A percentile compares a stretch with the other conserved stretches of the same genome.
These are phyloP conservation scores for Phenganax marumi DNA, from an alignment of 92 coral and sea anemone genomes.

Conservation along the genomic window DNA sequence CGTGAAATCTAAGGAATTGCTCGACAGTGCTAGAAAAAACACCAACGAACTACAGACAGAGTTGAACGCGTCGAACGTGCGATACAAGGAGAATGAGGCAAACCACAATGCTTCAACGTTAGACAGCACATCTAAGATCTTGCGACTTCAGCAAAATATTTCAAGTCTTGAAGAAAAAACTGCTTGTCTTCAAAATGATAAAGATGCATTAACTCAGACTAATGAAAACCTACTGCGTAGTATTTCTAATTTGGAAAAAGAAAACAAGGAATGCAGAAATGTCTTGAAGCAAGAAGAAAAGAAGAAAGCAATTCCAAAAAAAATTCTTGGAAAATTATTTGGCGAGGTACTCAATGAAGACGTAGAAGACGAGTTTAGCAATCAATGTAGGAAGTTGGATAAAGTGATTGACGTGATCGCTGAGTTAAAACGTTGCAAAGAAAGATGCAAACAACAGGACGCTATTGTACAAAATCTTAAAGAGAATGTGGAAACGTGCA, in stretches of 20 bases:
- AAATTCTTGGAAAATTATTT: slow-evolving; percentile 5
- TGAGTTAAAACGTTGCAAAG: not conserved
- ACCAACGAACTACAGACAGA: not conserved
- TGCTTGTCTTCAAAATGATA: not conserved
- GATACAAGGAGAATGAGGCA: slow-evolving; percentile 12
- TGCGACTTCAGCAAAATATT: not conserved
- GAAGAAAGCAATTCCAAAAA: not conserved
- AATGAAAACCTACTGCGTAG: slow-evolving; percentile 9
- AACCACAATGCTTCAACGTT: not conserved
- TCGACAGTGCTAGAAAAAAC: not conserved
- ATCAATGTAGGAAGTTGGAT: slow-evolving; percentile 5
- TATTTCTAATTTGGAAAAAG: slow-evolving; percentile 6
- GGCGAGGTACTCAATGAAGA: slow-evolving; percentile 1
- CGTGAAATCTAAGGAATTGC: slow-evolving; percentile 6
- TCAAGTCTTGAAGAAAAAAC: slow-evolving; percentile 3
- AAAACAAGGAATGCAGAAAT: not conserved
- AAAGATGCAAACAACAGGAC: not conserved
- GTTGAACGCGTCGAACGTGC: not conserved
- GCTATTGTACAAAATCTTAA: not conserved
- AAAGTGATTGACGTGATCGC: not conserved
- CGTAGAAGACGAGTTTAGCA: not conserved
- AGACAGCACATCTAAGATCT: not conserved
- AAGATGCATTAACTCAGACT: not conserved
- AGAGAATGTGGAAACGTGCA: slow-evolving; percentile 25
- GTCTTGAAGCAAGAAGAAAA: not conserved